Conservation (phyloP, 2,113 vertebrate genomes). For the Psittacara wagleri region DNA sequence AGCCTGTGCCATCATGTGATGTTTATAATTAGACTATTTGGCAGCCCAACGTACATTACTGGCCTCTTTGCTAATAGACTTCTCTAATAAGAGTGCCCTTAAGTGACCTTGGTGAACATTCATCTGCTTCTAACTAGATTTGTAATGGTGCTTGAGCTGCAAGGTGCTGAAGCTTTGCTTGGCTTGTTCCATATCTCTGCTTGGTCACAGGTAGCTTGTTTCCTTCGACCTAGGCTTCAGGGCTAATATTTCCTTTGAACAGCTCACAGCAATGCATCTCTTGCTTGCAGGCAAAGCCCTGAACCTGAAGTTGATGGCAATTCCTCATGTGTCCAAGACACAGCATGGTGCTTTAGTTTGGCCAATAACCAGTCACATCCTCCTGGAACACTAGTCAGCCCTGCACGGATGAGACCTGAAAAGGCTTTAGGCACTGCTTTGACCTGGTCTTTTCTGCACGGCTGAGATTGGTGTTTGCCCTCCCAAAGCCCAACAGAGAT, state of each 20-base stretch:
- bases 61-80: constrained; percentile 30
- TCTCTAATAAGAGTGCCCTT: not conserved
- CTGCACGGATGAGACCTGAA: rapidly evolving
- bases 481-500: rapidly evolving
- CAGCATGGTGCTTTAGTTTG: rapidly evolving
- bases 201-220: rapidly evolving
- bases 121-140: not conserved
- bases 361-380: rapidly evolving
- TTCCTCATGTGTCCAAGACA: not conserved
- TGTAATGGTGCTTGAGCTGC: not conserved
- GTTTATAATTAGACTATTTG: constrained; percentile 1
- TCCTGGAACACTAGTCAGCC: not conserved
- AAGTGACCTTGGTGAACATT: not conserved
- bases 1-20: not conserved
- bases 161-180: not conserved
- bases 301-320: not conserved
- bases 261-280: rapidly evolving
- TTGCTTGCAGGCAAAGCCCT: rapidly evolving
- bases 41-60: constrained; percentile 14
- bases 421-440: not conserved
- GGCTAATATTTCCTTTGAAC: not conserved
- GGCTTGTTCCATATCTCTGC: not conserved
- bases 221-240: not conserved
- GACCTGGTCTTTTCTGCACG: not conserved
- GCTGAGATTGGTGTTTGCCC: not conserved